Conservation (phyloP, 2,113 vertebrate species). For the Ciconia stormi region DNA sequence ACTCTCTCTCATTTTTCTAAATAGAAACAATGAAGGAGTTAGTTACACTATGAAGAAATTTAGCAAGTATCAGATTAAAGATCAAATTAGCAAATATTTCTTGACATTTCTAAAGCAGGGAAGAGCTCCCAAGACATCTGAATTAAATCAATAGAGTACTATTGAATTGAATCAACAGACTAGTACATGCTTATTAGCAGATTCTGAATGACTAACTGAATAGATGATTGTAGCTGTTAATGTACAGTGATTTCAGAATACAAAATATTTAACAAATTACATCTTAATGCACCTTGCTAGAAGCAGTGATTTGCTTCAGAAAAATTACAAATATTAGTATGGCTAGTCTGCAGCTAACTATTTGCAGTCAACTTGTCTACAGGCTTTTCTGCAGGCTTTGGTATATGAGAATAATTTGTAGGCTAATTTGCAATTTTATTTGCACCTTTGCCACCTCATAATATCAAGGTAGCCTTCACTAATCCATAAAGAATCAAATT, state of each 20-base stretch:
- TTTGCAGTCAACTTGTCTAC: not conserved
- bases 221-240: not conserved
- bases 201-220: not conserved
- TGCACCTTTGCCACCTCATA: not conserved
- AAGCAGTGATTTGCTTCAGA: not conserved
- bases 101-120: not conserved
- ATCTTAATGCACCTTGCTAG: not conserved
- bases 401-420: not conserved
- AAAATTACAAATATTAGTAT: not conserved
- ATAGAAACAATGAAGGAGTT: not conserved
- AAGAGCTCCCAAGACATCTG: not conserved
- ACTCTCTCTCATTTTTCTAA: not conserved
- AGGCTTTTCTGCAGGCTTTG: not conserved
- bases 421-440: not conserved
- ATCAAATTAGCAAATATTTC: constrained; percentile 11
- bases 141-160: not conserved
- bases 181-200: not conserved
- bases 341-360: not conserved
- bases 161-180: not conserved
- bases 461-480: not conserved
- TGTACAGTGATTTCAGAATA: not conserved
- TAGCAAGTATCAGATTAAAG: not conserved
- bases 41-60: not conserved
- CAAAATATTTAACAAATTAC: not conserved
- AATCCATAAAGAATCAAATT: not conserved